phyloP scores from a whole-genome alignment of 2,113 vertebrate genomes.

The Nematolebias whitei region DNA sequence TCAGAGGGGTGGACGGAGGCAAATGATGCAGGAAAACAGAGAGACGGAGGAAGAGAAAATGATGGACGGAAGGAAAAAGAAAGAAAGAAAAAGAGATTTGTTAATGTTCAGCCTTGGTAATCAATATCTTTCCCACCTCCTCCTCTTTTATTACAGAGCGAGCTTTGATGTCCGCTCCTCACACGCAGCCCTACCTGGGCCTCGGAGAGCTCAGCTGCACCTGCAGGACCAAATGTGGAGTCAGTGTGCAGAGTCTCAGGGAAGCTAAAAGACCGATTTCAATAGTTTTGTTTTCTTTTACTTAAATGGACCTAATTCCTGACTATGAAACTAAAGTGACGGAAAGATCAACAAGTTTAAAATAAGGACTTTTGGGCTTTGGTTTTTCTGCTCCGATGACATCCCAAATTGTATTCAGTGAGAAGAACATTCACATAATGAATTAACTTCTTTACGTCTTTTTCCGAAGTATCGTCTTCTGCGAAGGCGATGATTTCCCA shows the following conservation, averaged over 20 bases:
- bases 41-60: slow-evolving; percentile 39
- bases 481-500: too few species aligned
- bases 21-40: slow-evolving; percentile 41
- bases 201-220: slow-evolving; percentile 33
- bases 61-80: slow-evolving; percentile 49
- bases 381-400: too few species aligned
- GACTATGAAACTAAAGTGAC: slow-evolving; percentile 1
- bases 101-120: slow-evolving; percentile 73
- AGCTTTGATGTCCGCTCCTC: slow-evolving; percentile 71
- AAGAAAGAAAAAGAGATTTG: slow-evolving; percentile 66
- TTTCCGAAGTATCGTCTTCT: too few species aligned
- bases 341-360: not conserved
- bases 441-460: too few species aligned
- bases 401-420: too few species aligned
- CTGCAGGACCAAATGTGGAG: slow-evolving; percentile 30
- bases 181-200: slow-evolving; percentile 46
- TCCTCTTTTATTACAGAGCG: slow-evolving; percentile 68
- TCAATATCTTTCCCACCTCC: slow-evolving; percentile 72
- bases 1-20: slow-evolving; percentile 31
- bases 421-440: too few species aligned
- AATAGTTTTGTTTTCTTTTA: not conserved
- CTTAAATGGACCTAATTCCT: slow-evolving; percentile 1
- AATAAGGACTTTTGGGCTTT: too few species aligned
- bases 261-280: slow-evolving; percentile 14
- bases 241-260: not conserved